Evolutionary conservation across 37 sponge, comb jelly and placozoan genomes (phyloP).

Genomic region (Axinella damicornis): DNA sequence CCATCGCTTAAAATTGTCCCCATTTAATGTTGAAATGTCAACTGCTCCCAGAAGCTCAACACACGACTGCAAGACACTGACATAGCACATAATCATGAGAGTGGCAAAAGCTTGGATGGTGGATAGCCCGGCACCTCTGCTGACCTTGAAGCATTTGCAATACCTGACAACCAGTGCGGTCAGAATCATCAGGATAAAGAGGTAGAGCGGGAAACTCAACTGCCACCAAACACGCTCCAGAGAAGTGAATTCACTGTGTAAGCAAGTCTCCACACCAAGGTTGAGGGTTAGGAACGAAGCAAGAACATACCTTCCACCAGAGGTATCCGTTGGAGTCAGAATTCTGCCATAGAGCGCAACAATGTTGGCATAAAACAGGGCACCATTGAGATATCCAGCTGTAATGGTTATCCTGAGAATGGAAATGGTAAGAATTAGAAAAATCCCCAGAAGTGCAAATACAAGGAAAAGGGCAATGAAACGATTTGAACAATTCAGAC

Average conservation of each 20-base stretch:
- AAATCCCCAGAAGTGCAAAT: background rate
- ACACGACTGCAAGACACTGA: slow-evolving; percentile 13
- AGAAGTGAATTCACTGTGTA: slow-evolving; percentile 3
- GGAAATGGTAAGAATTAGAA: background rate
- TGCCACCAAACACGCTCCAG: slow-evolving; percentile 8
- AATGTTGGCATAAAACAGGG: slow-evolving; percentile 14
- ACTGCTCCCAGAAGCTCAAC: slow-evolving; percentile 2
- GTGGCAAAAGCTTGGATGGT: slow-evolving; percentile 39
- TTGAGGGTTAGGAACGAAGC: slow-evolving; percentile 11
- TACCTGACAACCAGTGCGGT: background rate
- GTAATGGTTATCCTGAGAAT: slow-evolving; percentile 6
- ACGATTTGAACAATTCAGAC: slow-evolving; percentile 9
- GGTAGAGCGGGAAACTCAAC: slow-evolving; percentile 16
- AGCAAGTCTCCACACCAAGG: slow-evolving; percentile 40
- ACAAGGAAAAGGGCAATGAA: background rate
- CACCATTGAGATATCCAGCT: slow-evolving; percentile 34
- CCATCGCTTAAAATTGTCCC: background rate
- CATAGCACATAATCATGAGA: slow-evolving; percentile 26
- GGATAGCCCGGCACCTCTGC: background rate
- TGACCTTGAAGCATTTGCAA: background rate
- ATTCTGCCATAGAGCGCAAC: background rate
- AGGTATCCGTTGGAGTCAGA: background rate
- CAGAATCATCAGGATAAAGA: slow-evolving; percentile 15
- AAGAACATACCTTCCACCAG: background rate
- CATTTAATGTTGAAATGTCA: background rate